These are phyloP conservation scores for Thamnaconus septentrionalis DNA, from an alignment of 2,113 vertebrate species.

Conservation along the genomic window DNA sequence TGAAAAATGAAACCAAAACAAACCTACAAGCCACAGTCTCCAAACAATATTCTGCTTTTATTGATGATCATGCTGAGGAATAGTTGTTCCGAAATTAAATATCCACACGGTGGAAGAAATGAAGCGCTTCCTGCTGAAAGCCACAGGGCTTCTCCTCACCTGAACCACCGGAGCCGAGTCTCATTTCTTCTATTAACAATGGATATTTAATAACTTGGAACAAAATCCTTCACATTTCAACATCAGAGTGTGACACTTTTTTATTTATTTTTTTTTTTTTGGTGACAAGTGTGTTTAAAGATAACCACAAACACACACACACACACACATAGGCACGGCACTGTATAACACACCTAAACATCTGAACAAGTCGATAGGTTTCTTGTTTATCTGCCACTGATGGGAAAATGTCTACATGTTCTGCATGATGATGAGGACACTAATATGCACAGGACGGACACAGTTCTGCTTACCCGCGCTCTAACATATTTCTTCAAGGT, in stretches of 20 bases:
- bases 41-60: slow-evolving; percentile 4
- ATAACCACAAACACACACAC: slow-evolving; percentile 16
- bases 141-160: not conserved
- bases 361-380: not conserved
- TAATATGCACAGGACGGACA: slow-evolving; percentile 27
- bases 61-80: slow-evolving; percentile 42
- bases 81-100: slow-evolving; percentile 36
- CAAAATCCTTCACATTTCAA: slow-evolving; percentile 24
- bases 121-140: not conserved
- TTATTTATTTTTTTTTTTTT: not conserved
- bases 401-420: slow-evolving; percentile 12
- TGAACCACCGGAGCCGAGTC: no score
- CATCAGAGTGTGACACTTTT: not conserved
- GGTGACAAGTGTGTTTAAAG: not conserved
- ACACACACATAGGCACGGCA: not conserved
- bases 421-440: slow-evolving; percentile 21
- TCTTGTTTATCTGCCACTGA: not conserved
- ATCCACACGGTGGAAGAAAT: slow-evolving; percentile 36
- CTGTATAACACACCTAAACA: slow-evolving; percentile 8
- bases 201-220: slow-evolving; percentile 50
- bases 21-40: not conserved
- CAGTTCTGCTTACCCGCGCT: slow-evolving; percentile 80
- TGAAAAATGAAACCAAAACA: not conserved
- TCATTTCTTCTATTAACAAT: slow-evolving; percentile 14
- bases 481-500: slow-evolving; percentile 87